Evolutionary conservation across 2,797 vertebrate genomes (phyloP), one percentile per base, ranked within the genome.

Genomic region (Agapornis canus): DNA sequence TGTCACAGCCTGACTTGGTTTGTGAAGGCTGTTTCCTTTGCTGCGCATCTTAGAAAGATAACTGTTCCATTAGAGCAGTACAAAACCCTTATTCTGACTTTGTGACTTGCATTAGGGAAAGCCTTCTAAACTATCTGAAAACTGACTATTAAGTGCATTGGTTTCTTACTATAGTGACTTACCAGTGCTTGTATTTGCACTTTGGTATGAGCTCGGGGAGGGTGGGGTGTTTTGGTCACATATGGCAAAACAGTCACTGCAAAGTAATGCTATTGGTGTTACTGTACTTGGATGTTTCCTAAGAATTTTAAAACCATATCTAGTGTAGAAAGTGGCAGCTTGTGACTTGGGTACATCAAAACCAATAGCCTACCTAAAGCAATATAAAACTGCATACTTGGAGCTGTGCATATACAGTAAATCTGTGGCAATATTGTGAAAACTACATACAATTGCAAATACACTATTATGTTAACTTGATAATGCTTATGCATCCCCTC

Each of bases 391-490:
- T n/a, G 3, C 18, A 4, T 47, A 6, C 45, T 78, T 64, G 42
- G 71, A 94, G 56, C 51, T 35, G 21, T 27, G 29, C 77, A 7
- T 20, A 13, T 25, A 11, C 32, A 47, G 20, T 64, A 63, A 77
- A 93, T 89, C 66, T 47, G 6, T 32, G 49, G 32, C 49, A 29
- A 2, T 39, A 10, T 18, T 60, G 17, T 49, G 64, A 57, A 82
- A 87, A 78, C 39, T n/a, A 0, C 26, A 80, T 90, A 73, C 93
- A 94, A 94, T 94, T 96, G 73, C 85, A 94, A 82, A 90, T 81
- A 45, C 1, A 7, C 18, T 1, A 0, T 26, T 84, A 56, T 93
- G 59, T 90, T 57, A 84, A 89, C 81, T 77, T 37, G 61, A 47
- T 92, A 77, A 90, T 60, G 60, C 90, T 95, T 87, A 91, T 79